Evolutionary conservation across 2,888 invertebrate species (phyloP).

Genomic region (Noctua pronuba): DNA sequence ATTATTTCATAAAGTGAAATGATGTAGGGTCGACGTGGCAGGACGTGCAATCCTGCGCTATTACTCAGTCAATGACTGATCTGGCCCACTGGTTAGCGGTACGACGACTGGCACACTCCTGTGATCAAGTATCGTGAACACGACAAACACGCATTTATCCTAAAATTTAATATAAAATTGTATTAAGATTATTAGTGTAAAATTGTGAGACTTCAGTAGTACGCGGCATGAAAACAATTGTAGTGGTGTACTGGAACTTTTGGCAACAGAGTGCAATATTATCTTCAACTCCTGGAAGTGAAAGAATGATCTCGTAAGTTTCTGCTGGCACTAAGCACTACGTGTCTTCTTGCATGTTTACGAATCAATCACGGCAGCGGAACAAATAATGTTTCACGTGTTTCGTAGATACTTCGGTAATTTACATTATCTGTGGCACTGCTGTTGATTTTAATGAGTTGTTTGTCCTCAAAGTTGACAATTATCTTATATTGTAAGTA

Average conservation of each 20-base stretch:
- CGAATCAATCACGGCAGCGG: constrained; percentile 48
- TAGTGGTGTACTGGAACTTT: constrained; percentile 56
- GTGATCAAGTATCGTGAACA: constrained; percentile 20
- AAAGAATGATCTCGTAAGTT: constrained; percentile 78
- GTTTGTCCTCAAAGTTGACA: constrained; percentile 29
- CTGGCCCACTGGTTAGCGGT: constrained; percentile 74
- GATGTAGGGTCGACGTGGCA: constrained; percentile 78
- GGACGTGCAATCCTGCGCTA: constrained; percentile 82
- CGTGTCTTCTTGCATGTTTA: constrained; percentile 55
- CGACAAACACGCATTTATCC: constrained; percentile 29
- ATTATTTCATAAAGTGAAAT: constrained; percentile 81
- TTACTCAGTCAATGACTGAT: constrained; percentile 80
- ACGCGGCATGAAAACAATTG: constrained; percentile 76
- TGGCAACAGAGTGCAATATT: constrained; percentile 45
- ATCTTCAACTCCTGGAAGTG: constrained; percentile 60
- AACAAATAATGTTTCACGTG: constrained; percentile 56
- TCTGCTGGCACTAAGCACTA: background rate
- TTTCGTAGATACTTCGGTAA: constrained; percentile 35
- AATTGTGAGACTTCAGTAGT: constrained; percentile 38
- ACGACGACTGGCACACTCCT: constrained; percentile 67
- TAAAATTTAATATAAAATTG: constrained; percentile 2
- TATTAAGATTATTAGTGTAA: constrained; percentile 27
- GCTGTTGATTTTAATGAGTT: constrained; percentile 46
- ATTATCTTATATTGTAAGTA: constrained; percentile 19
- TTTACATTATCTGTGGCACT: constrained; percentile 49